Evolutionary conservation across 2,797 vertebrate genomes (phyloP), one percentile per base, ranked within the genome.

Genomic region (Apogon hyalosoma): DNA sequence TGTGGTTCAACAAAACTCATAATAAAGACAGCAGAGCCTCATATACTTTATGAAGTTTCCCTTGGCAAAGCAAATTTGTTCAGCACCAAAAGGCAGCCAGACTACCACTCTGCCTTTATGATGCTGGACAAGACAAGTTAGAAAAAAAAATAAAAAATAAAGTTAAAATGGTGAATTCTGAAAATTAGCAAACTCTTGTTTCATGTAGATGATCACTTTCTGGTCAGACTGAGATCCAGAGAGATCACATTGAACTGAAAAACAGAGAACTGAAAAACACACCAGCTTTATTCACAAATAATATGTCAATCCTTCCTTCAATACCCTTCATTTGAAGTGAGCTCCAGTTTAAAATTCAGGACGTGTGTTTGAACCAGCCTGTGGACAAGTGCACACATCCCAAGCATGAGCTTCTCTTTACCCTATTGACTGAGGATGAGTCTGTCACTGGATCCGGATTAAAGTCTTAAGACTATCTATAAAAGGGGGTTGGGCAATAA

Each of bases 381-480:
- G 87, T 86, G 84, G 89, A 91, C 87, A 87, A 87, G 81, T 64
- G 83, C 84, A 71, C 88, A 89, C 87, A 88, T 80, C 85, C 86
- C 81, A 67, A 54, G 75, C 80, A 86, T 80, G 79, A 84, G 86
- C 85, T 88, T 92, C 88, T 87, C 86, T 93, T 94, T 93, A 92
- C 92, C 90, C 86, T 94, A 94, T 94, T 92, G 93, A 95, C 93
- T 90, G 88, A 74, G 91, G 92, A 93, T 92, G 85, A 93, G 93
- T 80, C 88, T 91, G 93, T 92, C 92, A 94, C 87, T 70, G 84
- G 86, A 90, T 91, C 79, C 81, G 85, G 92, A 94, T 94, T 94
- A 94, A 94, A 94, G 93, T 93, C 91, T 94, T 94, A 94, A 88
- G 90, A 90, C 88, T 91, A 94, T 94, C 92, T 91, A 91, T 93